Evolutionary conservation across 2,797 vertebrate genomes (phyloP).

Genomic region (Florisuga fusca): DNA sequence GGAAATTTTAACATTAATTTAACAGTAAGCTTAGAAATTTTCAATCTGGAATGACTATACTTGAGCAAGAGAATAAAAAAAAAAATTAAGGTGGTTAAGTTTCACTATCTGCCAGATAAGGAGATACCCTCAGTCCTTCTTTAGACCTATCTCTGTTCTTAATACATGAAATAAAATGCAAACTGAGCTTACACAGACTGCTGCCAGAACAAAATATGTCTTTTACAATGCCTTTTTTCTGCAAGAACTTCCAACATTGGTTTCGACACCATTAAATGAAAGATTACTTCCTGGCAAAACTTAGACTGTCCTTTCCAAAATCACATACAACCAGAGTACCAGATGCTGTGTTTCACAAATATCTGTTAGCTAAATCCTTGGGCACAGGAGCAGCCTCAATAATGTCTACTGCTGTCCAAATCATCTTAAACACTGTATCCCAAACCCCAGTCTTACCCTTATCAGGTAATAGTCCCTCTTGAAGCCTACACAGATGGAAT

Average conservation of each 20-base stretch:
- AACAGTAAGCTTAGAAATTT: not conserved
- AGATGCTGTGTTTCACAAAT: not conserved
- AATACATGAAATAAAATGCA: not conserved
- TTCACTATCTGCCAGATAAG: not conserved
- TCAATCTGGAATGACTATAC: not conserved
- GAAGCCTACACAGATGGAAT: conserved; percentile 98
- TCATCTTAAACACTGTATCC: not conserved
- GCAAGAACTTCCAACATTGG: not conserved
- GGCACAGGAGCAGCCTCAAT: not conserved
- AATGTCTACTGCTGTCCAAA: not conserved
- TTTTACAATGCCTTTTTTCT: not conserved
- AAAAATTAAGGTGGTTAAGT: not conserved
- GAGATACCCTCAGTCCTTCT: not conserved
- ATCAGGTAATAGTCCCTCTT: conserved; percentile 98
- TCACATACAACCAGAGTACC: not conserved
- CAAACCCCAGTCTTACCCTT: conserved; percentile 81
- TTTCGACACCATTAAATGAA: not conserved
- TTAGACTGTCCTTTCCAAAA: not conserved
- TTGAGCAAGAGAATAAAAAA: not conserved
- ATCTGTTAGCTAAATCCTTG: not conserved
- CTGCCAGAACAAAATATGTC: not conserved
- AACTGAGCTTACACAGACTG: not conserved
- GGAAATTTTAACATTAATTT: not conserved
- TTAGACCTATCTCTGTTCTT: not conserved
- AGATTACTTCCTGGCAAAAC: not conserved